Base-by-base conservation (phyloP, 2,113 vertebrate species). In the Chamaea fasciata region DNA sequence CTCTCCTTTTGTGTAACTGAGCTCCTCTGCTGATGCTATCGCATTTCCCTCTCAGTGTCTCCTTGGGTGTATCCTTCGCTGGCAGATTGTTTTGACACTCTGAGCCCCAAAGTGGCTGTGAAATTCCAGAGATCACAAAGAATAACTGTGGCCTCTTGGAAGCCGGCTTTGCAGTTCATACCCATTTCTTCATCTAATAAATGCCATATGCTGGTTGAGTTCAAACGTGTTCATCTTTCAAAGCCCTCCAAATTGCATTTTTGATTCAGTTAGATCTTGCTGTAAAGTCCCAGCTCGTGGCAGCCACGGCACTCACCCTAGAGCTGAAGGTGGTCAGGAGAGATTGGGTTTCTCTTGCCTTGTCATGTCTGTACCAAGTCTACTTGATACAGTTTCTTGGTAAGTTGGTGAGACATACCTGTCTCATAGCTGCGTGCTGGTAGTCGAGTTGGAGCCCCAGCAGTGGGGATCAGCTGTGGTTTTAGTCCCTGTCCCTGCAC, bases 1-100 rank as follows among this genome's bases (percentile, higher is more conserved):
- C 95, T 94, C 90, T 96, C 71, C 92, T 90, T 97, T 94, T 96
- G 94, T 96, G 47, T 88, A 78, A 92, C 79, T 75, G 83, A 95
- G 76, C 83, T 93, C 75, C 85, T 96, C 83, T 49, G 80, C 44
- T 57, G 90, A 94, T 96, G 88, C 83, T 94, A 86, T 94, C 56
- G 0, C 31, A 7, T 83, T 96, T 96, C 81, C 75, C 89, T 95
- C 90, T 95, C 78, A 78, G 37, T 64, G 57, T 81, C 84, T 97
- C 84, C 75, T 78, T 94, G 87, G 69, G 85, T 84, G 68, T 81
- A 93, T 95, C 91, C 91, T 90, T 88, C 0, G 0, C 41, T 86
- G 75, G 69, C 86, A 92, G 71, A 82, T 84, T 87, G 57, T 86
- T 92, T 92, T 91, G 76, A 83, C 50, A 55, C 37, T 50, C 53